Percentiles rank a stretch among this genome's conserved stretches.
These are phyloP conservation scores for Otolemur crassicaudatus DNA, from an alignment of 2,797 vertebrate species.

Conservation along the genomic window DNA sequence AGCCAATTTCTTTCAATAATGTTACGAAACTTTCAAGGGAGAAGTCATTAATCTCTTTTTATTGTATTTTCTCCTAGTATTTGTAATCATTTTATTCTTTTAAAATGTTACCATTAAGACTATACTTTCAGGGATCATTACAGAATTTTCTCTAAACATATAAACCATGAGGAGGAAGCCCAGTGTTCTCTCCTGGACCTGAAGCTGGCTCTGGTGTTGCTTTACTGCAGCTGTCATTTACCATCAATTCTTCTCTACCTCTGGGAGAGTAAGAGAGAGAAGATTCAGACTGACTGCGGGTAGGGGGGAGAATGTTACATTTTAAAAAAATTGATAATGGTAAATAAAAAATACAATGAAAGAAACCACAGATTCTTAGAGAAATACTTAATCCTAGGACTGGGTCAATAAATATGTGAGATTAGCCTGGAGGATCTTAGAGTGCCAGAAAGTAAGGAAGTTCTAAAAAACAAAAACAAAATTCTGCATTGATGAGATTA, in stretches of 20 bases:
- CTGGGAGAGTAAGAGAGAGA: neutral
- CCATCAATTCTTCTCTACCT: neutral
- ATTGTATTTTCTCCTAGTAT: neutral
- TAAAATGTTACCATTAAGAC: neutral
- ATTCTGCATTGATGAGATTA: neutral
- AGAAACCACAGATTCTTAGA: neutral
- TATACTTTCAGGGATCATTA: neutral
- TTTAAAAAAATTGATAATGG: neutral
- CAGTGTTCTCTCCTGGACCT: neutral
- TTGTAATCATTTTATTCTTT: neutral
- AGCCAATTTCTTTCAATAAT: neutral
- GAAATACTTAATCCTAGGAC: neutral
- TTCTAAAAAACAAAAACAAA: neutral
- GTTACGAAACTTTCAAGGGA: slow-evolving; percentile 8
- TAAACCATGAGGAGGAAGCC: neutral
- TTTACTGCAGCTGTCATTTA: neutral
- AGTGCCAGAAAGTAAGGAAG: neutral
- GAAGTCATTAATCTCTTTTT: neutral
- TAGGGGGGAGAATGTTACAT: neutral
- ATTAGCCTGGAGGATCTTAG: neutral
- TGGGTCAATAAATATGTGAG: neutral
- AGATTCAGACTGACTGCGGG: neutral
- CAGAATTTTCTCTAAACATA: neutral
- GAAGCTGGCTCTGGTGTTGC: too few relatives aligned
- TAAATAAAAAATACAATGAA: neutral